Percentiles rank a stretch among this genome's conserved stretches.
These are phyloP conservation scores for Magallana angulata DNA, from an alignment of 1,140 invertebrate species.

Conservation along the genomic window DNA sequence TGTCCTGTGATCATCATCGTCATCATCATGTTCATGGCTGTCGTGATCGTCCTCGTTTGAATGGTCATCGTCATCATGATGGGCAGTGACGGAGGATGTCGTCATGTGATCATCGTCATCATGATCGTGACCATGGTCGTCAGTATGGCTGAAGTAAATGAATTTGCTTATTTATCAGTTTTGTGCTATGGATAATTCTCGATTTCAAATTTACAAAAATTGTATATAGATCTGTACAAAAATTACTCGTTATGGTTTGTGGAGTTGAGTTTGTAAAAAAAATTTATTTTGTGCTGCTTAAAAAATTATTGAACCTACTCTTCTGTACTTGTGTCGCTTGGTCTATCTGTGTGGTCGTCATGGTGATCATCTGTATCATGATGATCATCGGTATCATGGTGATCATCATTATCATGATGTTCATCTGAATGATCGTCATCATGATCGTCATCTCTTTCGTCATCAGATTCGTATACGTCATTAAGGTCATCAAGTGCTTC, in stretches of 20 bases:
- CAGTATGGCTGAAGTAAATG: neutral
- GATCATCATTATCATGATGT: neutral
- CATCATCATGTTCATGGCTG: constrained; percentile 9
- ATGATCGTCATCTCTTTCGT: neutral
- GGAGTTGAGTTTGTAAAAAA: no score
- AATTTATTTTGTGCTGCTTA: no score
- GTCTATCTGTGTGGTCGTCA: neutral
- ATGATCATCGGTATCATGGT: constrained; percentile 1
- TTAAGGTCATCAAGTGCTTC: neutral
- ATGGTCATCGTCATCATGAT: neutral
- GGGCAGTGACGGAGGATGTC: neutral
- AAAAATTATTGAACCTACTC: neutral
- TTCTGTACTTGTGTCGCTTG: neutral
- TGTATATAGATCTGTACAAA: no score
- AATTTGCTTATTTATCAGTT: no score
- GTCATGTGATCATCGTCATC: constrained; percentile 23
- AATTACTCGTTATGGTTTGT: no score
- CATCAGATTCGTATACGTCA: constrained; percentile 13
- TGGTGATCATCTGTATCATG: neutral
- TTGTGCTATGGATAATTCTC: no score
- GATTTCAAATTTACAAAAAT: no score
- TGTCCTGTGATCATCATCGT: neutral
- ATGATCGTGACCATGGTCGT: constrained; percentile 10
- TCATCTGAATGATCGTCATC: constrained; percentile 17
- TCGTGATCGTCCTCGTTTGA: neutral